Percentiles rank a stretch among this genome's conserved stretches.
These are phyloP conservation scores for Drosophila algonquin DNA, from an alignment of 2,888 invertebrate genomes.

Conservation along the genomic window DNA sequence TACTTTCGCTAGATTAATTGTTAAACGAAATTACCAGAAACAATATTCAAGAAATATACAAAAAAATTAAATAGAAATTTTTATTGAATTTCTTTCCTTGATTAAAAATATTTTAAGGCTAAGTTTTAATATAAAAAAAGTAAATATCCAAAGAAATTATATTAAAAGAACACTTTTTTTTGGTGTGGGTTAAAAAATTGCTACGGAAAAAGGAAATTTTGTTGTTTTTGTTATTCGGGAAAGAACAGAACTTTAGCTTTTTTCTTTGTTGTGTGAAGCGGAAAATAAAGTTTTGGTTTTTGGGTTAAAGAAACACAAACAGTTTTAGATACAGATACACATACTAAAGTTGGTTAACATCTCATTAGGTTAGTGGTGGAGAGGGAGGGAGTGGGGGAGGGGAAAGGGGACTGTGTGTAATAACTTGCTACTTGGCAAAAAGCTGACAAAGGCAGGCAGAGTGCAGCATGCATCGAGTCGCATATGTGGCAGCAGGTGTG, in stretches of 20 bases:
- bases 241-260: conserved; percentile 29
- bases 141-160: not conserved
- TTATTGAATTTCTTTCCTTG: conserved; percentile 30
- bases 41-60: conserved; percentile 32
- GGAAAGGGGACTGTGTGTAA: conserved; percentile 15
- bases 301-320: conserved; percentile 30
- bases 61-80: conserved; percentile 26
- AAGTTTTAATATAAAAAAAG: conserved; percentile 19
- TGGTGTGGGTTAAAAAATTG: conserved; percentile 32
- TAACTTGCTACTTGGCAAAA: conserved; percentile 42
- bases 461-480: conserved; percentile 35
- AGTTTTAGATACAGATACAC: conserved; percentile 30
- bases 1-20: conserved; percentile 43
- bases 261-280: conserved; percentile 1
- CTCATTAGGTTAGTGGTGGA: conserved; percentile 3
- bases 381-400: not conserved
- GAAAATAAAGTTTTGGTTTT: conserved; percentile 20
- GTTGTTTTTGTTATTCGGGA: conserved; percentile 9
- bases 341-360: conserved; percentile 39
- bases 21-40: conserved; percentile 42
- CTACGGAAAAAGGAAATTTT: conserved; percentile 30
- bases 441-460: conserved; percentile 49
- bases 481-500: conserved; percentile 14
- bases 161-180: conserved; percentile 8
- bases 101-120: conserved; percentile 24